phyloP scores from a whole-genome alignment of 2,797 vertebrate species.

The Molothrus ater region DNA sequence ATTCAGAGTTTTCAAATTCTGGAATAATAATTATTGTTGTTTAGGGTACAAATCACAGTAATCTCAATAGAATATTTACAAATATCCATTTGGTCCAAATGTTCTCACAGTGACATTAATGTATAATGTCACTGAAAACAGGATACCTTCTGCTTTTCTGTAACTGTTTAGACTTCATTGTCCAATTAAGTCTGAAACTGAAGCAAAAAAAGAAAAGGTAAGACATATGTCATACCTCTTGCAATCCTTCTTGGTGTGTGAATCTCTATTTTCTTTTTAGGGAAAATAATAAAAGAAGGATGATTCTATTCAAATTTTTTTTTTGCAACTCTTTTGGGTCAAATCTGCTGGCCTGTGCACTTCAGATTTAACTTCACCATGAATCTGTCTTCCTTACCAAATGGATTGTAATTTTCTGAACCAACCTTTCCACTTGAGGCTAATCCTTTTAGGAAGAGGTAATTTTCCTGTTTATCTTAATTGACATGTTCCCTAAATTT shows the following conservation, averaged over 20 bases:
- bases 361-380: not conserved
- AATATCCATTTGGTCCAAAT: not conserved
- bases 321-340: not conserved
- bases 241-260: not conserved
- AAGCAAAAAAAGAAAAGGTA: not conserved
- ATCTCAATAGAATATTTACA: not conserved
- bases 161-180: not conserved
- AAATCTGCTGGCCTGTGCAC: not conserved
- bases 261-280: not conserved
- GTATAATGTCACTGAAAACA: not conserved
- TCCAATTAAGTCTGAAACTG: not conserved
- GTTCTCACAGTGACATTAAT: not conserved
- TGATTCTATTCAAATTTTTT: not conserved
- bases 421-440: constrained; percentile 41
- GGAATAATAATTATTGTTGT: not conserved
- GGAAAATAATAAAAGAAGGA: not conserved
- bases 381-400: not conserved
- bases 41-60: not conserved
- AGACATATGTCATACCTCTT: not conserved
- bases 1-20: not conserved
- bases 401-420: constrained; percentile 43
- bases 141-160: not conserved
- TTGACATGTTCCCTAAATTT: constrained; percentile 48
- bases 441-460: constrained; percentile 59
- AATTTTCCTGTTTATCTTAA: constrained; percentile 66